Evolutionary conservation across 2,888 invertebrate genomes (phyloP), one percentile per base, ranked within the genome.

Genomic region (Cactoblastis cactorum): DNA sequence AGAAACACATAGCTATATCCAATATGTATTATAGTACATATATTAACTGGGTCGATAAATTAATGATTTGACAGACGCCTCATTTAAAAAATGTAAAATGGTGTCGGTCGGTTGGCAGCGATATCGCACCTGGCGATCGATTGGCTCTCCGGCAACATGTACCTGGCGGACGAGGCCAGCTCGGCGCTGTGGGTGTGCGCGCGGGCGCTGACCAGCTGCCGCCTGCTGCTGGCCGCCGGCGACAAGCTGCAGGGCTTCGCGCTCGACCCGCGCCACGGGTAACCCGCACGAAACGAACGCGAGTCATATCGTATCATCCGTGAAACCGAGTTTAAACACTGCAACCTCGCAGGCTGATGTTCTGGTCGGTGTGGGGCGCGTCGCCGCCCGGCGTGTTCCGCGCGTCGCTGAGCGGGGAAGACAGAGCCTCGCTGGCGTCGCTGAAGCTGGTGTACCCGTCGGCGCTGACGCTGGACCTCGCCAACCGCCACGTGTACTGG

Each of bases 121-220:
- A 93, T 96, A 57, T 93, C 92, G 58, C 94, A 94, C 73, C 90
- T 97, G 67, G 93, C 94, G 4, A 78, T 94, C 58, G 97, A 97
- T 84, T 97, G 97, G 97, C 85, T 96, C 52, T 92, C 95, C 12
- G 92, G 92, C 64, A 96, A 96, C 87, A 96, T 96, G 96, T 97
- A 96, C 86, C 92, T 96, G 74, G 86, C 94, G 65, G 95, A 95
- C 80, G 92, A 91, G 65, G 87, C 85, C 50, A 91, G 92, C 57
- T 93, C 93, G 71, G 91, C 93, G 77, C 91, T 96, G 61, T 94
- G 94, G 81, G 88, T 94, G 62, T 96, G 96, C 82, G 90, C 90
- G 54, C 82, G 84, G 47, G 71, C 87, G 50, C 90, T 95, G 74
- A 74, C 74, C 47, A 77, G 83, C 62, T 97, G 97, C 81, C 91